These are phyloP conservation scores for Tricholauxania praeusta DNA, from an alignment of 2,888 invertebrate genomes.

Conservation along the genomic window DNA sequence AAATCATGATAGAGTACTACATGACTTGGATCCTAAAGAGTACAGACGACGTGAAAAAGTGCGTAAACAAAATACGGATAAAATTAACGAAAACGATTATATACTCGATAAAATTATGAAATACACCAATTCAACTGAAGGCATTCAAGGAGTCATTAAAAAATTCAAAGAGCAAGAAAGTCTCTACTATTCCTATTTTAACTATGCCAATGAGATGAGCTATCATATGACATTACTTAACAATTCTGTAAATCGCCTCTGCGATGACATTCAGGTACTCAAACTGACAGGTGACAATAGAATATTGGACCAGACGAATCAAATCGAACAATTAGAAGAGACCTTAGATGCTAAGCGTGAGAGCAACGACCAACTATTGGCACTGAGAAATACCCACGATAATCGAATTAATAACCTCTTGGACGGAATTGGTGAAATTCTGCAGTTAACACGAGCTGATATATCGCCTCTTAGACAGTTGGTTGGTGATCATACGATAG, in stretches of 20 bases:
- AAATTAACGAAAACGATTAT: constrained; percentile 60
- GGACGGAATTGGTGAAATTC: constrained; percentile 58
- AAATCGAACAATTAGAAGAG: constrained; percentile 55
- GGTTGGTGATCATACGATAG: constrained; percentile 71
- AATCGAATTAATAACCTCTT: constrained; percentile 54
- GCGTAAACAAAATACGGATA: constrained; percentile 56
- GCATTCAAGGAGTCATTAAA: constrained; percentile 60
- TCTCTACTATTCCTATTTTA: constrained; percentile 66
- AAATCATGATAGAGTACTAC: constrained; percentile 54
- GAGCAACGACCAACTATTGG: constrained; percentile 50
- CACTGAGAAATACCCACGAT: constrained; percentile 52
- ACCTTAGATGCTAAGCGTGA: constrained; percentile 52
- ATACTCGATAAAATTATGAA: constrained; percentile 61
- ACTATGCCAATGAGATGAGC: constrained; percentile 65
- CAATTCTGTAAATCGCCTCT: constrained; percentile 60
- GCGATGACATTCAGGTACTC: constrained; percentile 57
- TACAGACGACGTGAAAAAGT: constrained; percentile 62
- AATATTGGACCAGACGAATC: constrained; percentile 48
- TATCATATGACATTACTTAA: constrained; percentile 64
- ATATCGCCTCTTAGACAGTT: constrained; percentile 69
- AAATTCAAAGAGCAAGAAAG: constrained; percentile 66
- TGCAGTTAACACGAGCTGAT: constrained; percentile 70
- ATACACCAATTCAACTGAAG: constrained; percentile 55
- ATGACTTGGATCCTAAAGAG: constrained; percentile 63
- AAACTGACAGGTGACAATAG: constrained; percentile 52